These are phyloP conservation scores for Alouatta palliata DNA, from an alignment of 2,113 vertebrate species.

Conservation along the genomic window DNA sequence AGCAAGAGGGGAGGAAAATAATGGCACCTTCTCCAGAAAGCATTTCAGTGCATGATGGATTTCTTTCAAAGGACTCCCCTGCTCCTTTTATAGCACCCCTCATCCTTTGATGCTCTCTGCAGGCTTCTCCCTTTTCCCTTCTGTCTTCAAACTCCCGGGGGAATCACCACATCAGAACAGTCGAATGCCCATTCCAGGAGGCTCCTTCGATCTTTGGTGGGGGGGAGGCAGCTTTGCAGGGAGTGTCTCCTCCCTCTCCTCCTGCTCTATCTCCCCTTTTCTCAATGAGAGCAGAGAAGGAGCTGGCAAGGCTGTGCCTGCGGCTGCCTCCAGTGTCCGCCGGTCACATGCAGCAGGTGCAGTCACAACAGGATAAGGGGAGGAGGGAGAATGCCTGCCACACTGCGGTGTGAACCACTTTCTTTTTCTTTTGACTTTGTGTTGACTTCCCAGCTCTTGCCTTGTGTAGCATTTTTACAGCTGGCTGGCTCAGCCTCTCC, in stretches of 20 bases:
- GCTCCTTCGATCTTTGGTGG: conserved; percentile 47
- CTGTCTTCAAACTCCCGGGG: conserved; percentile 66
- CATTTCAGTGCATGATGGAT: conserved; percentile 55
- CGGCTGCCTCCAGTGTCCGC: conserved; percentile 53
- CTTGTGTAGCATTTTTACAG: conserved; percentile 49
- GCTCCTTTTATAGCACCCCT: conserved; percentile 27
- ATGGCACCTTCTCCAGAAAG: conserved; percentile 59
- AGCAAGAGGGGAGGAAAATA: conserved; percentile 60
- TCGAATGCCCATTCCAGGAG: conserved; percentile 31
- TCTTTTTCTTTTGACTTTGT: conserved; percentile 75
- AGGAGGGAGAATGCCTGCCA: not conserved
- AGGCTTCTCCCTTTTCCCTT: conserved; percentile 69
- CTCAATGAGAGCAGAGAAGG: conserved; percentile 59
- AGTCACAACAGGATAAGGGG: not conserved
- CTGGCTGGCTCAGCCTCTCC: not conserved
- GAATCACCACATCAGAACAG: conserved; percentile 56
- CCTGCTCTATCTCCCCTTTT: not conserved
- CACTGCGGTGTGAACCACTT: not conserved
- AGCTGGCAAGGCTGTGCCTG: conserved; percentile 58
- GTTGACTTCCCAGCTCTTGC: conserved; percentile 68
- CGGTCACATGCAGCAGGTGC: conserved; percentile 80
- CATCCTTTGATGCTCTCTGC: conserved; percentile 58
- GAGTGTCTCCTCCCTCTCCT: not conserved
- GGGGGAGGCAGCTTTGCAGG: not conserved
- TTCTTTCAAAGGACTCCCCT: conserved; percentile 62